A percentile compares a stretch with the other conserved stretches of the same genome.
phyloP scores from a whole-genome alignment of 2,888 invertebrate species.

The Dicyrtoma fusca region DNA sequence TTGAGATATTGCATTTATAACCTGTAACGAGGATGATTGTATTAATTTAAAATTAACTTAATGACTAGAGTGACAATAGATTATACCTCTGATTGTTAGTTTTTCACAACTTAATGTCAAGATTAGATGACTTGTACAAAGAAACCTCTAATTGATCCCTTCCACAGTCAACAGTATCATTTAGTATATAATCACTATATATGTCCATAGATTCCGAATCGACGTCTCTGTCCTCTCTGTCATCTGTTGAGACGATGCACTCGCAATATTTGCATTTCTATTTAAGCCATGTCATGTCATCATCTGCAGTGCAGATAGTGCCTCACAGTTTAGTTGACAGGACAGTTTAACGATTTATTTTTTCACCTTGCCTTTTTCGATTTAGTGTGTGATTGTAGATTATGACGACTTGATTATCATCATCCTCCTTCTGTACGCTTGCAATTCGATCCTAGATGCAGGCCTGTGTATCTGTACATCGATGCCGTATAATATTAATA shows the following conservation, averaged over 20 bases:
- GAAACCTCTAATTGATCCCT: background rate
- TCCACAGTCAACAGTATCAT: background rate
- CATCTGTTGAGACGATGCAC: background rate
- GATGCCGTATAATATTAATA: no score
- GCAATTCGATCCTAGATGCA: no score
- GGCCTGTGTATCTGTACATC: no score
- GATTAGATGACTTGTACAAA: conserved; percentile 21
- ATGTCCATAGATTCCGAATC: no score
- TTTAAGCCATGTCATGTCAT: conserved; percentile 3
- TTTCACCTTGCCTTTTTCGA: background rate
- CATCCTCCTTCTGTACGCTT: no score
- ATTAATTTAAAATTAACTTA: no score
- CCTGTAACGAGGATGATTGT: no score
- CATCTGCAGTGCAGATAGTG: background rate
- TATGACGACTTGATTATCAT: background rate
- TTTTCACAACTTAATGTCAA: conserved; percentile 19
- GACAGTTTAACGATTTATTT: background rate
- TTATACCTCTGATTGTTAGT: conserved; percentile 1
- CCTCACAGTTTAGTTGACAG: background rate
- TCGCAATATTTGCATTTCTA: no score
- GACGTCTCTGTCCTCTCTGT: background rate
- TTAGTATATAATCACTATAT: background rate
- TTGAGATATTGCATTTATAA: no score
- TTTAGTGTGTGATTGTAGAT: conserved; percentile 4
- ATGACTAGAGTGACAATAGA: no score